Conservation (phyloP, 2,797 vertebrate genomes). For the Enteromius treurensis region DNA sequence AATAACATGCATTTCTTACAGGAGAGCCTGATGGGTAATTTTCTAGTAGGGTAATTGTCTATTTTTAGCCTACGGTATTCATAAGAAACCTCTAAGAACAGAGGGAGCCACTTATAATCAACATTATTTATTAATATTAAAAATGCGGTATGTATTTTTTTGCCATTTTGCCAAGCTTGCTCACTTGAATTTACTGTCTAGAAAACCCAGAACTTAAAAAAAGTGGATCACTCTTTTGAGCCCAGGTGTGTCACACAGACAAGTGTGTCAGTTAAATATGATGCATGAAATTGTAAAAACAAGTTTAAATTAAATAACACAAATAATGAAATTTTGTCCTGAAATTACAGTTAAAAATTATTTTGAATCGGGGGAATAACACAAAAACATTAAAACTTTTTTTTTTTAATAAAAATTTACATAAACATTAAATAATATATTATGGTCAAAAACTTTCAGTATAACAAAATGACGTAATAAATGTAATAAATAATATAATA, state of each 20-base stretch:
- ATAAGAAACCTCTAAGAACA: constrained; percentile 9
- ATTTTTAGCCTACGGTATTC: constrained; percentile 18
- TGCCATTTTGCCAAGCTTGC: background rate
- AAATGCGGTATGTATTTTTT: background rate
- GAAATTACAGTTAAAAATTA: background rate
- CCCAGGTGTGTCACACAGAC: background rate
- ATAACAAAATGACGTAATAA: background rate
- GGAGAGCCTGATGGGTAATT: constrained; percentile 19
- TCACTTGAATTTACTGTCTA: background rate
- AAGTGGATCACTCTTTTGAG: background rate
- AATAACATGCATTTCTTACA: background rate
- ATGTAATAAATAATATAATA: no score
- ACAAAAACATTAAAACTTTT: background rate
- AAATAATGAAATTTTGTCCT: background rate
- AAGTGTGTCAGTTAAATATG: background rate
- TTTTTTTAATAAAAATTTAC: background rate
- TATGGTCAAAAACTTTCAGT: background rate
- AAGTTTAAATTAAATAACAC: background rate
- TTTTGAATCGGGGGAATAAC: background rate
- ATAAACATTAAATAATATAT: background rate
- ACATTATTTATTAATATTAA: background rate
- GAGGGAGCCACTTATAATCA: background rate
- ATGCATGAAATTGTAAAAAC: background rate
- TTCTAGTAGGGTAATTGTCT: constrained; percentile 32
- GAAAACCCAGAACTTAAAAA: background rate